These are phyloP conservation scores for Cynocephalus volans DNA, from an alignment of 2,113 vertebrate genomes.

Conservation along the genomic window DNA sequence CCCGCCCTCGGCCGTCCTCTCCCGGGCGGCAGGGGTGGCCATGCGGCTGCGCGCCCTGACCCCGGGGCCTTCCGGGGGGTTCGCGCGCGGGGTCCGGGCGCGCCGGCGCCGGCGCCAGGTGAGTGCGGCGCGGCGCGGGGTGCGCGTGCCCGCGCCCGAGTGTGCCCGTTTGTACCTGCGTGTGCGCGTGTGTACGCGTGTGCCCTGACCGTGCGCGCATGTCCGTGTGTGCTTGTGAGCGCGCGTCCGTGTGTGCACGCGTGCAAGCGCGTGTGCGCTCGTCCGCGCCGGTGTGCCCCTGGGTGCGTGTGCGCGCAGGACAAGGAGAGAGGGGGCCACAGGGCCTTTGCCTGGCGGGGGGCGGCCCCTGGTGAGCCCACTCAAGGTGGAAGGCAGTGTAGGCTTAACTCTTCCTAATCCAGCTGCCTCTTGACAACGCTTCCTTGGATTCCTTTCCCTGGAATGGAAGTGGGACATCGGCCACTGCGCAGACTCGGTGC, in stretches of 20 bases:
- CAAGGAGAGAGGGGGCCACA: not conserved
- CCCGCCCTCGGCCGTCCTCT: not conserved
- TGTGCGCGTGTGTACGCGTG: not conserved
- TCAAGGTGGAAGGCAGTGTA: not conserved
- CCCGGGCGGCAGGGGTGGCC: not conserved
- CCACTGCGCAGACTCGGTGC: not conserved
- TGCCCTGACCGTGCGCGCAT: no score
- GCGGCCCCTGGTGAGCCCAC: not conserved
- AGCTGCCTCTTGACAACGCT: not conserved
- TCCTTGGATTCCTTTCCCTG: not conserved
- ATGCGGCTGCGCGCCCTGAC: conserved; percentile 74
- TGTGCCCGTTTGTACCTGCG: not conserved
- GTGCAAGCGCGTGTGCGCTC: no score
- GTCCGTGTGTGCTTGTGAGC: not conserved
- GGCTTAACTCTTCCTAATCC: not conserved
- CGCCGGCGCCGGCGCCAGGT: conserved; percentile 57
- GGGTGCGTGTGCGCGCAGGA: not conserved
- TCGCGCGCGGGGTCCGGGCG: conserved; percentile 1
- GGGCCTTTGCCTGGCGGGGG: not conserved
- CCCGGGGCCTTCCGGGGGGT: conserved; percentile 37
- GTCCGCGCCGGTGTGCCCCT: not conserved
- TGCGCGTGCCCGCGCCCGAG: not conserved
- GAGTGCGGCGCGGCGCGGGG: not conserved
- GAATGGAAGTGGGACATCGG: not conserved
- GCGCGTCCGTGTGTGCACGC: not conserved